A percentile compares a stretch with the other conserved stretches of the same genome.
Evolutionary conservation across 2,888 invertebrate species (phyloP).

Genomic region (Pteria penguin): DNA sequence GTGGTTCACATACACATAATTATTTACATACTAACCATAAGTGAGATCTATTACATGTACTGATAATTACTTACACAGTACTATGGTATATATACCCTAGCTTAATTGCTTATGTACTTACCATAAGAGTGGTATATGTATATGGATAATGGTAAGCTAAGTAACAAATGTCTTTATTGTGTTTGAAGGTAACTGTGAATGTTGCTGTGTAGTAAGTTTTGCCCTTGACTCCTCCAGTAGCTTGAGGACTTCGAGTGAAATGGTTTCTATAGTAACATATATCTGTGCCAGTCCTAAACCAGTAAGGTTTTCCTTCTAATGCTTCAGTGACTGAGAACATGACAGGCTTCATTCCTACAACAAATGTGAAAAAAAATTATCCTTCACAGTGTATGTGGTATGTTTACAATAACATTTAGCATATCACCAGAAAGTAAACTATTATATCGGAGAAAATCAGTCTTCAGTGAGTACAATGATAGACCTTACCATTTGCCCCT

Average conservation of each 20-base stretch:
- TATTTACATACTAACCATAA: too few relatives aligned
- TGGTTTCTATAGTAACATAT: slow-evolving; percentile 91
- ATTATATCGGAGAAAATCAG: too few relatives aligned
- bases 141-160: slow-evolving; percentile 93
- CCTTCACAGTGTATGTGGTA: neutral
- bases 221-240: slow-evolving; percentile 80
- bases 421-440: too few relatives aligned
- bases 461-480: too few relatives aligned
- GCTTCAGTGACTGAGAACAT: slow-evolving; percentile 90
- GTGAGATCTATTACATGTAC: too few relatives aligned
- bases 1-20: too few relatives aligned
- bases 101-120: too few relatives aligned
- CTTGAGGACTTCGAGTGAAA: slow-evolving; percentile 75
- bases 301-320: slow-evolving; percentile 82
- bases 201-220: slow-evolving; percentile 87
- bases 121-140: slow-evolving; percentile 88
- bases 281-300: slow-evolving; percentile 87
- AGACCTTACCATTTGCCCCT: too few relatives aligned
- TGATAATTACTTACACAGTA: too few relatives aligned
- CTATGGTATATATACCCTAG: too few relatives aligned
- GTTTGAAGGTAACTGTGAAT: slow-evolving; percentile 88
- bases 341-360: slow-evolving; percentile 89
- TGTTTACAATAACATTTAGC: neutral
- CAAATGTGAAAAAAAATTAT: slow-evolving; percentile 7
- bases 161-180: slow-evolving; percentile 89